Percentiles rank a stretch among this genome's conserved stretches.
Conservation (phyloP, 1,140 invertebrate genomes). For the Neelides sp. region DNA sequence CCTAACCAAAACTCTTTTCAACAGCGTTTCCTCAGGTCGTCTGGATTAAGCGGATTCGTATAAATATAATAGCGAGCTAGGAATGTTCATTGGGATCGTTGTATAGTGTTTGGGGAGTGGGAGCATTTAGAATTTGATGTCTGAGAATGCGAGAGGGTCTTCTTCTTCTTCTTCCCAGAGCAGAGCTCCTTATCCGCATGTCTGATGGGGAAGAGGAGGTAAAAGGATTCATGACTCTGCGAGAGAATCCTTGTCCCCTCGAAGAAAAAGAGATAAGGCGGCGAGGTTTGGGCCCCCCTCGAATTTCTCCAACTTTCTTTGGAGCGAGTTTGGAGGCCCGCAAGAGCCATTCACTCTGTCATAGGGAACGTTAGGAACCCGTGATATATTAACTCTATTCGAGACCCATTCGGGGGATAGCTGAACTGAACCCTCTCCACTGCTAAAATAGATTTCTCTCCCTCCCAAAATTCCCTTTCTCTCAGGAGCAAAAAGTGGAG, state of each 20-base stretch:
- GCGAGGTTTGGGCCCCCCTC: conserved; percentile 23
- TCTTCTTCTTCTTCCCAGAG: too few relatives aligned
- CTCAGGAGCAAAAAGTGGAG: background rate
- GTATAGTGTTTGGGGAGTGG: too few relatives aligned
- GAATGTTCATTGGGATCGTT: too few relatives aligned
- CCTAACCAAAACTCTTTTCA: too few relatives aligned
- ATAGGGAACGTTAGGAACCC: conserved; percentile 34
- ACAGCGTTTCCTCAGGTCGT: too few relatives aligned
- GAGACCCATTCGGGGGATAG: too few relatives aligned
- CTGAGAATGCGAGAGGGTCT: too few relatives aligned
- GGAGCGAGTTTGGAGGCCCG: conserved; percentile 19
- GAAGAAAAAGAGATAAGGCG: conserved; percentile 25
- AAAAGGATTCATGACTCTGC: background rate
- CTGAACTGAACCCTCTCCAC: background rate
- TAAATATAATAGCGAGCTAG: too few relatives aligned
- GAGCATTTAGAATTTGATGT: too few relatives aligned
- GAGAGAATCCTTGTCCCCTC: conserved; percentile 6
- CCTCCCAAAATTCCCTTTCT: background rate
- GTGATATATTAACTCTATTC: conserved; percentile 37
- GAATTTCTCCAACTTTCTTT: conserved; percentile 25
- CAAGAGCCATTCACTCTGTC: conserved; percentile 36
- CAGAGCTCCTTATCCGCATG: too few relatives aligned
- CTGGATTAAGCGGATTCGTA: too few relatives aligned
- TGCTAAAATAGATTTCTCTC: background rate
- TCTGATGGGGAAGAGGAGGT: background rate